Base-by-base conservation (phyloP, 2,797 vertebrate genomes). In the Acestrorhynchus altus region DNA sequence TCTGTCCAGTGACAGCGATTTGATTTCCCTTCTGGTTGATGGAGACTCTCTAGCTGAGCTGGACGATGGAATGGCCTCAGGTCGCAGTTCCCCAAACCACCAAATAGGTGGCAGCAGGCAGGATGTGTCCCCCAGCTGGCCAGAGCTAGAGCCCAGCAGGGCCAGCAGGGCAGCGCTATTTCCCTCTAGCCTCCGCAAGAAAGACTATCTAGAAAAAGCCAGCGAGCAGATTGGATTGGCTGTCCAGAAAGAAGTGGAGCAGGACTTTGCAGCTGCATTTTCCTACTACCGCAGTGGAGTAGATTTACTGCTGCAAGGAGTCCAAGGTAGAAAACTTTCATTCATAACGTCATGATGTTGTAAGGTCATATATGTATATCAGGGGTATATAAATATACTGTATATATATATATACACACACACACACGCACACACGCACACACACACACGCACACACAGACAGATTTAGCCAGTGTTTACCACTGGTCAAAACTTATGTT, bases 21-120 rank as follows among this genome's bases (percentile, higher is more conserved):
- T 96, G 89, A 90, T 94, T 81, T 98, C 95, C 74, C 89, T 96
- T 77, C 94, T 93, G 54, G 92, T 97, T 0, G 97, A 98, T 82
- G 89, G 92, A 72, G 96, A 98, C 87, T 97, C 96, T 87, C 89
- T 97, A 78, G 90, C 93, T 0, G 96, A 94, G 74, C 72, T 96
- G 80, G 96, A 98, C 70, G 96, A 99, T 98, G 97, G 97, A 94
- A 98, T 97, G 97, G 96, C 96, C 94, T 99, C 96, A 88, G 95
- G 93, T 80, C 93, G 95, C 77, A 93, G 92, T 85, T 99, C 98
- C 88, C 97, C 97, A 86, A 94, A 91, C 83, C 94, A 94, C 86
- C 88, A 90, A 86, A 88, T 90, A 46, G 92, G 94, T 83, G 90
- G 92, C 87, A 86, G 90, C 80, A 88, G 79, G 72, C 77, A 35